Percentiles rank a stretch among this genome's conserved stretches.
Conservation (phyloP, 2,797 vertebrate genomes). For the Mormyrus proboscirostris region DNA sequence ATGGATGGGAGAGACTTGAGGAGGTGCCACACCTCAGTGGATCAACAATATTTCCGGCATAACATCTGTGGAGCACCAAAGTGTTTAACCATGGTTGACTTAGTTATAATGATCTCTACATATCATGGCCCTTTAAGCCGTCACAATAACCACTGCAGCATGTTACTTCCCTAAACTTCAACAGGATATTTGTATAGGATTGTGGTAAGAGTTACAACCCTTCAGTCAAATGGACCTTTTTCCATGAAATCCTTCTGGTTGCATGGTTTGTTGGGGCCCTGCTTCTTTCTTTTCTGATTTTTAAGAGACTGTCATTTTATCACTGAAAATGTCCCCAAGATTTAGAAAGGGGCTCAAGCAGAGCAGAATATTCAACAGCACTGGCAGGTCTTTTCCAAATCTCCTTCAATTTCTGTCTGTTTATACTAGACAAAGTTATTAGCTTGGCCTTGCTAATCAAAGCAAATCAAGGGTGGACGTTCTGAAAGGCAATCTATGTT, state of each 20-base stretch:
- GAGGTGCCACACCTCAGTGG: background rate
- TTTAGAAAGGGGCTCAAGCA: conserved; percentile 5
- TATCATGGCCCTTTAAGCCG: background rate
- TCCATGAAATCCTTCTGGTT: background rate
- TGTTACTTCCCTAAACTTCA: background rate
- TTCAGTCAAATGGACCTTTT: conserved; percentile 11
- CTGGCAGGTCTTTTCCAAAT: conserved; percentile 26
- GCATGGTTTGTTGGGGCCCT: background rate
- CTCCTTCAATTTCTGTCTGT: conserved; percentile 25
- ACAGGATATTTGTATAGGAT: background rate
- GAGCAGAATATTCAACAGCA: conserved; percentile 18
- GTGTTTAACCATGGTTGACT: background rate
- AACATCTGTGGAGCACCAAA: background rate
- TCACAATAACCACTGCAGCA: background rate
- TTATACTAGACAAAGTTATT: conserved; percentile 32
- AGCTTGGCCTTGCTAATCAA: conserved; percentile 29
- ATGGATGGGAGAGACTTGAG: background rate
- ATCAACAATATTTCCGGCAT: background rate
- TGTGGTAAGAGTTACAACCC: background rate
- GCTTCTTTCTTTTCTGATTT: background rate
- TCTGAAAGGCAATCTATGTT: conserved; percentile 34
- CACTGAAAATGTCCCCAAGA: background rate
- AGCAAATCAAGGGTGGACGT: conserved; percentile 26
- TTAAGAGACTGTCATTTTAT: background rate
- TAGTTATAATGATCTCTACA: background rate